Percentiles rank a stretch among this genome's conserved stretches.
These are phyloP conservation scores for Corydoras sp. DNA, from an alignment of 2,113 vertebrate species.

Conservation along the genomic window DNA sequence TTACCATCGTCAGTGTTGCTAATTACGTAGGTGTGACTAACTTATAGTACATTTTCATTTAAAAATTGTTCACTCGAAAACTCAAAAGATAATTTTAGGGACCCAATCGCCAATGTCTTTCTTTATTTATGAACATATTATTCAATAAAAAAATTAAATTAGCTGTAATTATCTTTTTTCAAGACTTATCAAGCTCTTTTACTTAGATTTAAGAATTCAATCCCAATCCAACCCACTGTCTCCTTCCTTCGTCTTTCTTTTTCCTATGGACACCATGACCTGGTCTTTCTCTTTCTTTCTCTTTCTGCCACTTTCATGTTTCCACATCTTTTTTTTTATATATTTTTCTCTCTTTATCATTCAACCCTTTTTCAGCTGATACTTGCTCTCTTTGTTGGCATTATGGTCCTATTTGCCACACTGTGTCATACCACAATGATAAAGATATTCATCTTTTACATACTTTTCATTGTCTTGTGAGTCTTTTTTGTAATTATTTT, in stretches of 20 bases:
- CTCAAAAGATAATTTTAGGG: no score
- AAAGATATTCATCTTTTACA: conserved; percentile 84
- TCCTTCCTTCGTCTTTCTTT: conserved; percentile 58
- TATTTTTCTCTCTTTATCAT: conserved; percentile 54
- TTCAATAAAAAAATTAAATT: no score
- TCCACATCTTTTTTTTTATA: conserved; percentile 32
- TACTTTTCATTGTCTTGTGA: conserved; percentile 89
- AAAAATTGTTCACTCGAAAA: no score
- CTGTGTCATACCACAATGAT: conserved; percentile 76
- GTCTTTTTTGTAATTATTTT: conserved; percentile 50
- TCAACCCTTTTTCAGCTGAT: conserved; percentile 64
- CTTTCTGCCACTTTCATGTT: conserved; percentile 52
- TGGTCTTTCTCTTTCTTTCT: conserved; percentile 67
- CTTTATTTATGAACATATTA: no score
- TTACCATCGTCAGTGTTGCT: no score
- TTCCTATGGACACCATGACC: conserved; percentile 72
- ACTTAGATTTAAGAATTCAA: conserved; percentile 64
- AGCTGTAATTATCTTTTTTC: no score
- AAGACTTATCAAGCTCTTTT: conserved; percentile 65
- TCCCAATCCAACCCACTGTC: conserved; percentile 60
- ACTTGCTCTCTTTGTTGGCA: conserved; percentile 75
- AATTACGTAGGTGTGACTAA: no score
- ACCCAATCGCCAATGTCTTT: no score
- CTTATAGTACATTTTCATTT: no score
- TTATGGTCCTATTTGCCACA: conserved; percentile 77